Conservation (phyloP, 30 jellyfish, hydroid and myxozoan species). For the Hydractinia symbiolongicarpus region DNA sequence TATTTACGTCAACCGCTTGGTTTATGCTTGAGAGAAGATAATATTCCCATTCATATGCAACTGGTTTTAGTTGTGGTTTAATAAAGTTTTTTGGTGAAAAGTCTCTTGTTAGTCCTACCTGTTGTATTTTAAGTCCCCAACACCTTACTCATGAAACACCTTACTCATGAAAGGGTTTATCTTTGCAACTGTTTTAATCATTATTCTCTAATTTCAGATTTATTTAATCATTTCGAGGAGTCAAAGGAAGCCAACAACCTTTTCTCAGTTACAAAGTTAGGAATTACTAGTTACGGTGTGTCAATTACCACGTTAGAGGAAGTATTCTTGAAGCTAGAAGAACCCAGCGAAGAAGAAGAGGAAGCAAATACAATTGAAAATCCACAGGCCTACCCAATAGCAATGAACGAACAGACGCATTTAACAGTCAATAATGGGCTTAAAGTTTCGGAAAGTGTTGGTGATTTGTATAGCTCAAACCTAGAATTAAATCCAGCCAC, state of each 20-base stretch:
- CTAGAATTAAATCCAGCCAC: neutral
- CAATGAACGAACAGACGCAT: neutral
- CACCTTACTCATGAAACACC: no score
- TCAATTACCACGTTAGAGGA: slow-evolving; percentile 85
- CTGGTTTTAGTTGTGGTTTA: no score
- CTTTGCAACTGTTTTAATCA: neutral
- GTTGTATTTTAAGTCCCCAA: no score
- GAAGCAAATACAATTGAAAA: neutral
- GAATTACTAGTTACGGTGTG: slow-evolving; percentile 71
- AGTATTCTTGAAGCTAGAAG: slow-evolving; percentile 68
- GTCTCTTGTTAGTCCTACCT: no score
- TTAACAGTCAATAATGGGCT: neutral
- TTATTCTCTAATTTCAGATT: slow-evolving; percentile 24
- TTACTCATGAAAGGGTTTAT: no score
- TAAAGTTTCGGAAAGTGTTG: neutral
- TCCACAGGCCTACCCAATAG: neutral
- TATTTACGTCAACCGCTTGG: no score
- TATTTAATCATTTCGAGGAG: slow-evolving; percentile 52
- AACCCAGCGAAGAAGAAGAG: slow-evolving; percentile 15
- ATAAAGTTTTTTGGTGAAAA: no score
- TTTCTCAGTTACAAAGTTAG: slow-evolving; percentile 52
- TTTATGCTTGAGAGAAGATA: no score
- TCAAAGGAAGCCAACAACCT: slow-evolving; percentile 38
- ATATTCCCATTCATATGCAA: no score
- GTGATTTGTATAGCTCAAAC: neutral